Conservation (phyloP, 2,888 invertebrate species). For the Ctena decussata region DNA sequence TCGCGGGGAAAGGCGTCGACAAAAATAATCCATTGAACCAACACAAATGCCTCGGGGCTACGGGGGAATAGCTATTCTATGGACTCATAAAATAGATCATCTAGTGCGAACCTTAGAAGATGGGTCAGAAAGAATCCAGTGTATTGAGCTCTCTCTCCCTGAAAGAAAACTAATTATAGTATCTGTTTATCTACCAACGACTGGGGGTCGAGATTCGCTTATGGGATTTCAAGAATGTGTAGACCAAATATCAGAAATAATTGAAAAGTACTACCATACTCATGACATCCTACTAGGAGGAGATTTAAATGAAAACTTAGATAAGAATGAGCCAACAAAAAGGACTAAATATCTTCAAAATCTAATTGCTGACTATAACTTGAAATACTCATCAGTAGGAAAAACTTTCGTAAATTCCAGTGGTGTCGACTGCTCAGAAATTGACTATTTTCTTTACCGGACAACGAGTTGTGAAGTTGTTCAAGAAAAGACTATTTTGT, state of each 20-base stretch:
- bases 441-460: slow-evolving; percentile 1
- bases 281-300: slow-evolving; percentile 25
- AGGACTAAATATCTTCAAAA: neutral
- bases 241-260: slow-evolving; percentile 24
- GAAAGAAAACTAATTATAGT: neutral
- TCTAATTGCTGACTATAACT: neutral
- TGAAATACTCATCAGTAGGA: neutral
- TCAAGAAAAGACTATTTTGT: neutral
- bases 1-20: slow-evolving; percentile 15
- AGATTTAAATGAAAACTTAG: slow-evolving; percentile 30
- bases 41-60: too few relatives aligned
- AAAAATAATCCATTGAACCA: too few relatives aligned
- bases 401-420: slow-evolving; percentile 17
- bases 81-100: too few relatives aligned
- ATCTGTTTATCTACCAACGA: slow-evolving; percentile 24
- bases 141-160: neutral
- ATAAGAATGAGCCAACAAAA: neutral
- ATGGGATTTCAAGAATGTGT: slow-evolving; percentile 5
- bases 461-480: neutral
- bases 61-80: too few relatives aligned
- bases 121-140: too few relatives aligned
- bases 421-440: slow-evolving; percentile 32
- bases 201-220: neutral
- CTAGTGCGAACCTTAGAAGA: too few relatives aligned
- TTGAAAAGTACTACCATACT: slow-evolving; percentile 10